Evolutionary conservation across 2,888 invertebrate genomes (phyloP).

Genomic region (Morpho helenor): DNA sequence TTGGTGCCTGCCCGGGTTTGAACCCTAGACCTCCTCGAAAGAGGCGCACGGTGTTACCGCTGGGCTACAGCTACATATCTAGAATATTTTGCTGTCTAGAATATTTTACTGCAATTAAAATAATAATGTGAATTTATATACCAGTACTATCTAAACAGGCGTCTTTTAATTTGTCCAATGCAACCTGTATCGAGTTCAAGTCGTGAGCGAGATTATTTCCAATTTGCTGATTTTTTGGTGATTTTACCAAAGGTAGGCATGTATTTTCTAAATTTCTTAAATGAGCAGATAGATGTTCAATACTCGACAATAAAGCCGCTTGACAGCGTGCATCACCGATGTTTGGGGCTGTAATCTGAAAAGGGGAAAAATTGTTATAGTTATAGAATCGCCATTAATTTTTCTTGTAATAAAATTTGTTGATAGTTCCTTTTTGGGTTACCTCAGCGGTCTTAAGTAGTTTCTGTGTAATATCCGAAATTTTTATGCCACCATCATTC

Average conservation of each 20-base stretch:
- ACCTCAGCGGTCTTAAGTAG: slow-evolving; percentile 33
- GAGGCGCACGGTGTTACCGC: too few relatives aligned
- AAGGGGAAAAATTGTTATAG: too few relatives aligned
- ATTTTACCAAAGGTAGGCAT: not conserved
- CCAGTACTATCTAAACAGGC: slow-evolving; percentile 8
- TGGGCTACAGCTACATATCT: too few relatives aligned
- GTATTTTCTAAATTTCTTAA: not conserved
- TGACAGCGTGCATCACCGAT: slow-evolving; percentile 51
- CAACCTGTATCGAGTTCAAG: not conserved
- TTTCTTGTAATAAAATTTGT: too few relatives aligned
- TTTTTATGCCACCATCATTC: slow-evolving; percentile 26
- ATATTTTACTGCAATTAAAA: too few relatives aligned
- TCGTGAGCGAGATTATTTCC: not conserved
- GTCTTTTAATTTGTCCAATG: not conserved
- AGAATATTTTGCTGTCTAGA: too few relatives aligned
- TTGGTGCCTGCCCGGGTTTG: too few relatives aligned
- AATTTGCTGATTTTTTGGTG: not conserved
- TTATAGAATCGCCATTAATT: too few relatives aligned
- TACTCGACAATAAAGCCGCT: slow-evolving; percentile 43
- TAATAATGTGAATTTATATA: not conserved
- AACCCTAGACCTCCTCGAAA: too few relatives aligned
- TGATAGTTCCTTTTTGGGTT: not conserved
- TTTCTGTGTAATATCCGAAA: slow-evolving; percentile 32
- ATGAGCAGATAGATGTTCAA: slow-evolving; percentile 24
- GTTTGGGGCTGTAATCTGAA: slow-evolving; percentile 33